phyloP scores from a whole-genome alignment of 2,888 invertebrate genomes.

The Apodemia hepburni region DNA sequence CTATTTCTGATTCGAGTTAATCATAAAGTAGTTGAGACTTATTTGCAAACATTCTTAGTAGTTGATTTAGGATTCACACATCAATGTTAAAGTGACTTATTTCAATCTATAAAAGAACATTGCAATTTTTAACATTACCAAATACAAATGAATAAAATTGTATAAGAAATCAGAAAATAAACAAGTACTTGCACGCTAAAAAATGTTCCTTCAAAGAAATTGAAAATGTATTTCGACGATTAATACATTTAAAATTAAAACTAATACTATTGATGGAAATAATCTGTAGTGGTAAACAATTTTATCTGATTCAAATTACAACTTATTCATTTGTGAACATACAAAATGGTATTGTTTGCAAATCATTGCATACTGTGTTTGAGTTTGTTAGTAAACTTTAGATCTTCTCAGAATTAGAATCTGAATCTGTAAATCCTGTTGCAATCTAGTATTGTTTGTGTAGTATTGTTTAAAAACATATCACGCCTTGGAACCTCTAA shows the following conservation, averaged over 20 bases:
- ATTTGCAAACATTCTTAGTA: slow-evolving; percentile 12
- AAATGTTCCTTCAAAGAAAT: background rate
- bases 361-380: slow-evolving; percentile 10
- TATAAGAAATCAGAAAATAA: background rate
- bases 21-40: slow-evolving; percentile 5
- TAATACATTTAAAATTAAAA: background rate
- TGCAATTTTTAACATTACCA: background rate
- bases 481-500: slow-evolving; percentile 54
- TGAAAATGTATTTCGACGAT: background rate
- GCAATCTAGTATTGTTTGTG: slow-evolving; percentile 23
- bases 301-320: background rate
- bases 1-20: slow-evolving; percentile 10
- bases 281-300: background rate
- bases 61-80: slow-evolving; percentile 13
- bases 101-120: background rate
- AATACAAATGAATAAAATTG: background rate
- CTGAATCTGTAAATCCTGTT: slow-evolving; percentile 9
- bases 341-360: background rate
- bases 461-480: slow-evolving; percentile 47
- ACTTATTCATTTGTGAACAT: background rate
- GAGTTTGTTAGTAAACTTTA: slow-evolving; percentile 14
- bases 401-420: slow-evolving; percentile 13
- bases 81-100: background rate
- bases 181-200: background rate
- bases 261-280: background rate